These are phyloP conservation scores for Petromus typicus DNA, from an alignment of 2,113 vertebrate genomes.

Conservation along the genomic window DNA sequence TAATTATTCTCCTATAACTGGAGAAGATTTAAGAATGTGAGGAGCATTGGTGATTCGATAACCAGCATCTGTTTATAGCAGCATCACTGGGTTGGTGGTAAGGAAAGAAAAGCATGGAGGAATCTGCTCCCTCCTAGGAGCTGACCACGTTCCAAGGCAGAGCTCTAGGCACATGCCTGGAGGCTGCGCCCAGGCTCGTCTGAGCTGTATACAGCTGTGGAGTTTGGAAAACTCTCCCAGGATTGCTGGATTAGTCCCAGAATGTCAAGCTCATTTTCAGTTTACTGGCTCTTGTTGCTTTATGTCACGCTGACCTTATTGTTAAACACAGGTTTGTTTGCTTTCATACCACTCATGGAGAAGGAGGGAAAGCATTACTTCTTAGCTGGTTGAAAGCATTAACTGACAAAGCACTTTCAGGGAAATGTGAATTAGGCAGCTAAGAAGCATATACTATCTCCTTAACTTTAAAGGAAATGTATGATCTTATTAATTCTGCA, in stretches of 20 bases:
- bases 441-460: neutral
- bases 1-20: neutral
- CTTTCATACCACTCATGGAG: slow-evolving; percentile 74
- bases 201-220: slow-evolving; percentile 75
- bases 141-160: neutral
- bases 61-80: neutral
- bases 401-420: slow-evolving; percentile 47
- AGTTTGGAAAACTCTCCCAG: slow-evolving; percentile 68
- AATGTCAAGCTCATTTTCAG: slow-evolving; percentile 81
- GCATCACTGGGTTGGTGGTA: neutral
- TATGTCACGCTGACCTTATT: slow-evolving; percentile 88
- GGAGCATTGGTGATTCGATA: neutral
- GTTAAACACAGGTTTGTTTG: slow-evolving; percentile 83
- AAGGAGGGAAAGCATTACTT: slow-evolving; percentile 68
- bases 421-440: slow-evolving; percentile 14
- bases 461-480: neutral
- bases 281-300: slow-evolving; percentile 85
- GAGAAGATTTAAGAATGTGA: neutral
- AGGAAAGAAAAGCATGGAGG: neutral
- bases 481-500: neutral
- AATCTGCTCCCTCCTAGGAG: neutral
- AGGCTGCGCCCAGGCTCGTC: slow-evolving; percentile 47
- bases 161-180: slow-evolving; percentile 31
- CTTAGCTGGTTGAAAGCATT: slow-evolving; percentile 53
- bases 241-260: slow-evolving; percentile 72